Base-by-base conservation (phyloP, 2,888 invertebrate genomes). In the Leucozona laternaria region DNA sequence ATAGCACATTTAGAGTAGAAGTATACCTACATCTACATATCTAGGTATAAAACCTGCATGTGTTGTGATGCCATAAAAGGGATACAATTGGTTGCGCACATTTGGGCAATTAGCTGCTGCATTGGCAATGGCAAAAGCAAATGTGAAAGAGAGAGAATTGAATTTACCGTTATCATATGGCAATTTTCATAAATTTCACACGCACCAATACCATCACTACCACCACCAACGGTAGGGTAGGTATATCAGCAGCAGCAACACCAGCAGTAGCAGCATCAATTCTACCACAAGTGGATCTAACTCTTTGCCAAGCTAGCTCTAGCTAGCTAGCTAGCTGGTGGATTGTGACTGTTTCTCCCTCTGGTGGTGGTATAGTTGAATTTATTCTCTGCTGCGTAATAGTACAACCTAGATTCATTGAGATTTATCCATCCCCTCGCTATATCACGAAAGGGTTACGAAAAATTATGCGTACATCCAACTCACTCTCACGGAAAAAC, bases 161-260 rank as follows among this genome's bases (percentile, higher is more conserved):
- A 86, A 86, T 86, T 86, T 86, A 86, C 86, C 79, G 86, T 82
- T 82, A 86, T 86, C 86, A 86, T 86, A 78, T 86, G 86, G 82
- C 71, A 82, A 86, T 86, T 86, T 86, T 86, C 86, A 86, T 86
- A 86, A 86, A 86, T 86, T 86, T 86, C 86, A 82, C 86, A 86
- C 86, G 86, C 86, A 86, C 86, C 86, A 86, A 82, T 82, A 82
- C 86, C 81, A 76, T 43, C 34, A 72, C 48, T 40, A 58, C 10
- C 71, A 62, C 11, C 22, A 40, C 28, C n/a, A n/a, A n/a, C n/a
- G n/a, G n/a, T n/a, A n/a, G n/a, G n/a, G n/a, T n/a, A n/a, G n/a
- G n/a, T n/a, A n/a, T n/a, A n/a, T n/a, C 40, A 45, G 79, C 84
- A 84, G 71, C 76, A 80, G 2, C 64, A 58, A 8, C 17, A 48